Evolutionary conservation across 2,113 vertebrate genomes (phyloP), one percentile per base, ranked within the genome.

Genomic region (Pampusana beccarii): DNA sequence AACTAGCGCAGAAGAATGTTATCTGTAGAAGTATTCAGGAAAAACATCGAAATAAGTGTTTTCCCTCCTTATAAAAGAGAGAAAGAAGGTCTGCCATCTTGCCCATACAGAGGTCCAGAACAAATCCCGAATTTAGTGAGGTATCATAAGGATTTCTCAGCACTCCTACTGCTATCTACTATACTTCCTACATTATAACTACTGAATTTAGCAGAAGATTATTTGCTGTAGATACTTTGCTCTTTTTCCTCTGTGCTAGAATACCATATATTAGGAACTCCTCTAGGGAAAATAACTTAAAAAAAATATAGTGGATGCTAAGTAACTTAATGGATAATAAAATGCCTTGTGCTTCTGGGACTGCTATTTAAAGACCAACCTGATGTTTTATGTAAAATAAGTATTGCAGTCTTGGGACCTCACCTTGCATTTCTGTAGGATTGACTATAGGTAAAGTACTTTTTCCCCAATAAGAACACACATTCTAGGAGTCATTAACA

Each of bases 271-370:
- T 97, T 97, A 95, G 93, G 90, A 96, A 89, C 38, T 89, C 86
- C 98, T 94, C 96, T 72, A 79, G 97, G 97, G 92, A 98, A 97
- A 97, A 97, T 64, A 97, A 95, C 94, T 95, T 95, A 14, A 5
- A 80, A 96, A 95, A 93, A 97, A 96, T 77, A 83, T 34, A 92
- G 97, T 83, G 90, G 93, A 96, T 96, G 96, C 90, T 97, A 97
- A 98, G 96, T 97, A 97, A 97, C 97, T 97, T 98, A 98, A 98
- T 98, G 98, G 97, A 96, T 97, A 98, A 98, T 96, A 98, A 98
- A 98, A 96, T 95, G 97, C 91, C 73, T 97, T 95, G 94, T 0
- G 75, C 96, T 96, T 97, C 93, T 97, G 97, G 95, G 97, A 97
- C 95, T 96, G 96, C 97, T 98, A 97, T 98, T 98, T 97, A 98